phyloP scores from a whole-genome alignment of 2,888 invertebrate species.

The Schizaphis graminum region DNA sequence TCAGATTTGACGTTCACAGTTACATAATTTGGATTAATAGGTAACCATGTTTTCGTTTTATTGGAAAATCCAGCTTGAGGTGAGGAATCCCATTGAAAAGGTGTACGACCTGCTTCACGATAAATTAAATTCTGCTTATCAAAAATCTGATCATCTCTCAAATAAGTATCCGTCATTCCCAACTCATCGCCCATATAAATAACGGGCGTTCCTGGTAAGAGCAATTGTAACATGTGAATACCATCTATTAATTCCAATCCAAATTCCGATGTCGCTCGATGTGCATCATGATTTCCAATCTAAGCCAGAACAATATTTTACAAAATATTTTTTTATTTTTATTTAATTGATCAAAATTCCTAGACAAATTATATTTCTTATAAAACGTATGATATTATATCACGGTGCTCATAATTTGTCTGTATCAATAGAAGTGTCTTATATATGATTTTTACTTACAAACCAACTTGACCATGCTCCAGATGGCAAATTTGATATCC shows the following conservation, averaged over 20 bases:
- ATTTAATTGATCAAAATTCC: too few relatives aligned
- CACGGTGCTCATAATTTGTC: too few relatives aligned
- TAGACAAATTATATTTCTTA: too few relatives aligned
- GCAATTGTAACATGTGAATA: constrained; percentile 84
- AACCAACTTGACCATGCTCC: constrained; percentile 78
- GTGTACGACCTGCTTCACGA: background rate
- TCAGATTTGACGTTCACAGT: background rate
- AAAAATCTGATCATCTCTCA: constrained; percentile 73
- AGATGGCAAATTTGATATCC: constrained; percentile 76
- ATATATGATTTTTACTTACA: constrained; percentile 70
- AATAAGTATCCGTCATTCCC: constrained; percentile 77
- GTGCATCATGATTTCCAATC: constrained; percentile 85
- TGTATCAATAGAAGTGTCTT: too few relatives aligned
- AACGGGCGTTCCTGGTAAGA: constrained; percentile 87
- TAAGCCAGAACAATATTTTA: constrained; percentile 68
- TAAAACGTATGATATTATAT: too few relatives aligned
- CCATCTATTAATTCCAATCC: constrained; percentile 81
- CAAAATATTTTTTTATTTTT: too few relatives aligned
- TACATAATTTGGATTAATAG: constrained; percentile 61
- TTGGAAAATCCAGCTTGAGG: constrained; percentile 49
- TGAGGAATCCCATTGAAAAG: constrained; percentile 6
- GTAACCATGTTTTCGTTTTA: constrained; percentile 43
- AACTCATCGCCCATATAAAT: constrained; percentile 91
- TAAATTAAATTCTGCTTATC: constrained; percentile 72
- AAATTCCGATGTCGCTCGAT: constrained; percentile 79